Percentiles rank a stretch among this genome's conserved stretches.
phyloP scores from a whole-genome alignment of 2,113 vertebrate genomes.

The Notiomystis cincta region DNA sequence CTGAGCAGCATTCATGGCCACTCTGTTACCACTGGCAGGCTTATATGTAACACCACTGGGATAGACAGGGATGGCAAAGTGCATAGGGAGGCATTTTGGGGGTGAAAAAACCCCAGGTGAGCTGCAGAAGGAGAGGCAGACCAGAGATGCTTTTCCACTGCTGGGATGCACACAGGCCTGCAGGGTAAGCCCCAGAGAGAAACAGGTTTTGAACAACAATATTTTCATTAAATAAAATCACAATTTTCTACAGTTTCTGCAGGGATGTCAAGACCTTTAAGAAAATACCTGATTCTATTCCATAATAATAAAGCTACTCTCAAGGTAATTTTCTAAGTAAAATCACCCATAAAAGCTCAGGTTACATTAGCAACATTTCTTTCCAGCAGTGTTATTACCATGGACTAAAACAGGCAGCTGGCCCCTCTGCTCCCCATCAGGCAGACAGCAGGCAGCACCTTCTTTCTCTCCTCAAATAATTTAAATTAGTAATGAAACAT shows the following conservation, averaged over 20 bases:
- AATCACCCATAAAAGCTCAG: neutral
- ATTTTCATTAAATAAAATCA: neutral
- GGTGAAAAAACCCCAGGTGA: neutral
- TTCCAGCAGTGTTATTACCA: neutral
- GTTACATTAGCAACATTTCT: neutral
- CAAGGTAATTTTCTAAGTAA: neutral
- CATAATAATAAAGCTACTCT: conserved; percentile 13
- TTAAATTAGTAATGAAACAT: neutral
- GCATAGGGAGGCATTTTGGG: neutral
- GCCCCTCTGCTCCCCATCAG: neutral
- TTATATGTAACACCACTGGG: neutral
- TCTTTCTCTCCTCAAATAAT: neutral
- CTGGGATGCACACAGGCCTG: rapidly evolving
- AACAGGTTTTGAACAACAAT: neutral
- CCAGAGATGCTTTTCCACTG: rapidly evolving
- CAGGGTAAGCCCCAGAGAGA: neutral
- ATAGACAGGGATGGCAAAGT: neutral
- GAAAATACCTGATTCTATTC: neutral
- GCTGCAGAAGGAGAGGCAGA: neutral
- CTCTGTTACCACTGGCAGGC: neutral
- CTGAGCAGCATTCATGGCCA: neutral
- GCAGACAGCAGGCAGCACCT: neutral
- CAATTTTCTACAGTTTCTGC: neutral
- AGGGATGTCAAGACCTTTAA: neutral
- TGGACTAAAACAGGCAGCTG: neutral